Evolutionary conservation across 2,113 vertebrate genomes (phyloP), one percentile per base, ranked within the genome.

Genomic region (Amblyornis subalaris): DNA sequence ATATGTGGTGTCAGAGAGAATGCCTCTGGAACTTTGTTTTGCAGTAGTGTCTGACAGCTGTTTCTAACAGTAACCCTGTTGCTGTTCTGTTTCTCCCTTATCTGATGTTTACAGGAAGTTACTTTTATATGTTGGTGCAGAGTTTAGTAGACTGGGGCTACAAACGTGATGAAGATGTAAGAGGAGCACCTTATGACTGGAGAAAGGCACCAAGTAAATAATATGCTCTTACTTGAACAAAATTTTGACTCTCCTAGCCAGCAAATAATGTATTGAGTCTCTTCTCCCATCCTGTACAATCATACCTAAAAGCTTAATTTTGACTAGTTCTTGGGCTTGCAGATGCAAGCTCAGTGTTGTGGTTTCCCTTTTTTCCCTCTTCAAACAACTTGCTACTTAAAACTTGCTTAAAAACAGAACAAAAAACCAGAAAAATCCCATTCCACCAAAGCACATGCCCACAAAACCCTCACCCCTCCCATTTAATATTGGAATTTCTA

Each of bases 141-240:
- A 97, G 97, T 33, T 96, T 99, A 85, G 98, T 98, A 57, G 97
- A 98, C 1, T 99, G 98, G 98, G 99, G 99, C 84, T 99, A 99
- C 95, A 98, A 96, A 50, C 98, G 99, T 85, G 98, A 98, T 31
- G 97, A 98, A 81, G 98, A 99, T 48, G 96, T 99, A 40, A 98
- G 98, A 96, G 99, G 99, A 44, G 99, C 99, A 9, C 99, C 99
- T 18, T 99, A 99, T 22, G 99, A 99, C 90, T 99, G 99, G 99
- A 98, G 99, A 84, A 99, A 98, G 96, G 99, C 99, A 53, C 99
- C 99, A 70, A 99, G 99, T 99, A 98, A 98, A 10, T 94, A 67
- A 77, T 25, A 22, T 24, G 31, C 14, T 40, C 12, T 73, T 94
- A 48, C 14, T 57, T 88, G 40, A 53, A 61, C 12, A 58, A 42